phyloP scores from a whole-genome alignment of 1,140 invertebrate genomes.

The Microplitis mediator region DNA sequence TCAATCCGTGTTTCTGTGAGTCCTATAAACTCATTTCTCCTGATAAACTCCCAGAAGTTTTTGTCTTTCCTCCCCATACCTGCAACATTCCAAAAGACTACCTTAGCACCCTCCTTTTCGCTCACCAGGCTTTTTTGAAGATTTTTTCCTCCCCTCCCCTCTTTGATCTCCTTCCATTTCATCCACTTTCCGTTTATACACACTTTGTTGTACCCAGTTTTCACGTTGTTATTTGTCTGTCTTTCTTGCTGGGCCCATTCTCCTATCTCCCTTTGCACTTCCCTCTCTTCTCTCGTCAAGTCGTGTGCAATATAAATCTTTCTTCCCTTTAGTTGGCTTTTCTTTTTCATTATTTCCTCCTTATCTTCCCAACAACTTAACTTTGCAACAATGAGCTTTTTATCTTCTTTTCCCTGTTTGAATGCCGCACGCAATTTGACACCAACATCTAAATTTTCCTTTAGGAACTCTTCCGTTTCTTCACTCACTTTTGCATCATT shows the following conservation, averaged over 20 bases:
- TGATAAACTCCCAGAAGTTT: not conserved
- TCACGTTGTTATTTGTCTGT: not conserved
- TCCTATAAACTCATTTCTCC: not conserved
- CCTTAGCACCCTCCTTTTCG: not conserved
- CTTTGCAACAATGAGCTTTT: not conserved
- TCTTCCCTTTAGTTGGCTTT: not conserved
- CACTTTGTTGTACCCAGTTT: not conserved
- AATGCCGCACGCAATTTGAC: not conserved
- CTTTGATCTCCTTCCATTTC: not conserved
- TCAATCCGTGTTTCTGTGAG: conserved; percentile 34
- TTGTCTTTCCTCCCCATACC: conserved; percentile 4
- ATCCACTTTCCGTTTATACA: not conserved
- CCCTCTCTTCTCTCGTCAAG: not conserved
- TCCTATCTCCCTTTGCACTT: not conserved
- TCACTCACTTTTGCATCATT: not conserved
- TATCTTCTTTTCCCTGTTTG: not conserved
- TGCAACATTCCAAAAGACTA: conserved; percentile 22
- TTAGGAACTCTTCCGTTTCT: not conserved
- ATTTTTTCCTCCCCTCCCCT: not conserved
- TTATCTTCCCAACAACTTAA: not conserved
- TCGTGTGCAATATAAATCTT: conserved; percentile 1
- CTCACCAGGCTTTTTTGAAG: not conserved
- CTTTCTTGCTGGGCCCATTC: not conserved
- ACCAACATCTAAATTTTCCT: not conserved
- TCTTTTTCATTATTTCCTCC: conserved; percentile 1